Percentiles rank a stretch among this genome's conserved stretches.
phyloP scores from a whole-genome alignment of 2,113 vertebrate genomes.

The Helogale parvula region DNA sequence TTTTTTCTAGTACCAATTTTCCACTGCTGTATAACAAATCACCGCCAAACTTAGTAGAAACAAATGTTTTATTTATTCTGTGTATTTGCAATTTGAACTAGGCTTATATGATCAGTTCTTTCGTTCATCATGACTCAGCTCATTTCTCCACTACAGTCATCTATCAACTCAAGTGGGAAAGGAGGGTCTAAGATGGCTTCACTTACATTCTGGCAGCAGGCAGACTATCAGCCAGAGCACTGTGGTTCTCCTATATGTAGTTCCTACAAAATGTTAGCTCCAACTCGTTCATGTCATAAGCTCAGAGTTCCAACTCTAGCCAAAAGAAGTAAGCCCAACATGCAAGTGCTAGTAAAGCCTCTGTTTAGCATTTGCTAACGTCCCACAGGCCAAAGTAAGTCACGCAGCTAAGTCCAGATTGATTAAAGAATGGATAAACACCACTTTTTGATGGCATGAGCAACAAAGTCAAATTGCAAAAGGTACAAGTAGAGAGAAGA shows the following conservation, averaged over 20 bases:
- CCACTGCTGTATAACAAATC: not conserved
- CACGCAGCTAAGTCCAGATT: not conserved
- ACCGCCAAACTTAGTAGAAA: not conserved
- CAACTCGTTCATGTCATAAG: not conserved
- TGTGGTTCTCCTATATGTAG: not conserved
- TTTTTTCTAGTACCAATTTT: not conserved
- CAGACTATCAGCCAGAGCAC: not conserved
- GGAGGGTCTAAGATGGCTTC: not conserved
- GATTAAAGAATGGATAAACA: not conserved
- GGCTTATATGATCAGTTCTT: not conserved
- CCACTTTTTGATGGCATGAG: not conserved
- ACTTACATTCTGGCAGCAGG: not conserved
- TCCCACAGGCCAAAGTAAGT: not conserved
- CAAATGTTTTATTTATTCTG: not conserved
- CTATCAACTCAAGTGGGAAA: not conserved
- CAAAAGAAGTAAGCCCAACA: not conserved
- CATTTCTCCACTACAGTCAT: not conserved
- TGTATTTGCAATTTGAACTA: not conserved
- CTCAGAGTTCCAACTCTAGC: not conserved
- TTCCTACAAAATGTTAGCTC: not conserved
- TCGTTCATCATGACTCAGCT: not conserved
- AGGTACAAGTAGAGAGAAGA: not conserved
- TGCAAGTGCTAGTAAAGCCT: not conserved
- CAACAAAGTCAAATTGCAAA: not conserved
- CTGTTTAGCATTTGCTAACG: not conserved